Evolutionary conservation across 2,888 invertebrate genomes (phyloP), one percentile per base, ranked within the genome.

Genomic region (Theristus sp.): DNA sequence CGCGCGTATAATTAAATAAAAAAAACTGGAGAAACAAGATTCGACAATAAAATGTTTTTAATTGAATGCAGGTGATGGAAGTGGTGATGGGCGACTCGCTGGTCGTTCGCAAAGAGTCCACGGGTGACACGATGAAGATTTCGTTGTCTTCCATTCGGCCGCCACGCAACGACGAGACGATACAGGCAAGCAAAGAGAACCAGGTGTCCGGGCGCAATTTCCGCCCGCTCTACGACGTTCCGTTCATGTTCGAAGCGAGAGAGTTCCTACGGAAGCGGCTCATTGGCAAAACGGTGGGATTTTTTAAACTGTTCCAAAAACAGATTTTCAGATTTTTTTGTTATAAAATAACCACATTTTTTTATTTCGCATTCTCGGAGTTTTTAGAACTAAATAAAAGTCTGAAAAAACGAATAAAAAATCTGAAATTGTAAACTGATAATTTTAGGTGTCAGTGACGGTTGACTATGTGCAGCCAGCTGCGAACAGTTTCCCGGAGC

Each of bases 191-290:
- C n/a, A 20, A 3, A 38, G 57, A 27, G 38, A 58, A 63, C n/a
- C 63, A 66, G 29, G 49, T 65, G 1, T 60, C 64, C 17, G 67
- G 66, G 24, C 65, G 70, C 6, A 69, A 69, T 58, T 71, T 71
- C 67, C 64, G 89, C 69, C 90, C 94, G 0, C 81, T 98, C 0
- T 99, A 96, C 74, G 98, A 99, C 74, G 87, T 96, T 71, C 98
- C 98, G 1, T 91, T 87, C 83, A 89, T 98, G 89, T 94, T 86
- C 74, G 98, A 99, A 76, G 93, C 94, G 0, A 83, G 98, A 59
- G 98, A 99, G 77, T 96, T 87, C 74, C 80, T 99, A 47, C 82
- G 98, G 54, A 94, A 93, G 74, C 90, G 91, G 73, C 80, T 98
- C 22, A 84, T 98, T 70, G 90, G 93, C 58, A 96, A 96, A 75